Evolutionary conservation across 2,797 vertebrate genomes (phyloP).

Genomic region (Takifugu rubripes): DNA sequence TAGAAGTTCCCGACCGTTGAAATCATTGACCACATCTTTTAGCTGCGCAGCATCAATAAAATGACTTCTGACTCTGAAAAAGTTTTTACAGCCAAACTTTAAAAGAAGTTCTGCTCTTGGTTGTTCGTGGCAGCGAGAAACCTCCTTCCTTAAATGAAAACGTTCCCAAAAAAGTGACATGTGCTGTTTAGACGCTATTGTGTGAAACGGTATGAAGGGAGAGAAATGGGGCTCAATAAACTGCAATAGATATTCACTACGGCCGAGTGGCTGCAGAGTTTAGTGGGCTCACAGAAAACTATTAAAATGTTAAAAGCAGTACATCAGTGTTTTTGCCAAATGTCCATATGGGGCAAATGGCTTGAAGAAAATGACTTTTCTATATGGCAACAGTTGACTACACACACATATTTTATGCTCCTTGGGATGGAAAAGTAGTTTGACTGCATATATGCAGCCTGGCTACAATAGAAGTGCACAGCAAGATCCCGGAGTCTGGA

Average conservation of each 20-base stretch:
- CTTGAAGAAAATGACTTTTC: constrained; percentile 11
- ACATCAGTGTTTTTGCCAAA: constrained; percentile 13
- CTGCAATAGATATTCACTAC: constrained; percentile 15
- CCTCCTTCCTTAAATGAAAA: neutral
- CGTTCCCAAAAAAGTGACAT: neutral
- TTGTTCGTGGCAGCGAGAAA: neutral
- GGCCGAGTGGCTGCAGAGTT: constrained; percentile 6
- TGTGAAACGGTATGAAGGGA: constrained; percentile 4
- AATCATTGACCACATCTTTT: constrained; percentile 13
- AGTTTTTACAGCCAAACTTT: constrained; percentile 23
- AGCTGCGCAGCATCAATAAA: constrained; percentile 7
- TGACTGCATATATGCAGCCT: neutral
- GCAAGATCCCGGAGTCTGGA: neutral
- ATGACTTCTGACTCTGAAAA: neutral
- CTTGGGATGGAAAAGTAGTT: constrained; percentile 13
- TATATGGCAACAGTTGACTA: constrained; percentile 5
- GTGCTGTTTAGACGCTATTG: constrained; percentile 4
- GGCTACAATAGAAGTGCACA: neutral
- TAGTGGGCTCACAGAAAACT: constrained; percentile 15
- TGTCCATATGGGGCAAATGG: constrained; percentile 24
- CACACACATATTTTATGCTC: constrained; percentile 16
- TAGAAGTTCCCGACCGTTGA: constrained; percentile 15
- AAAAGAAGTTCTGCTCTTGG: constrained; percentile 5
- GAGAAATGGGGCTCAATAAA: constrained; percentile 7
- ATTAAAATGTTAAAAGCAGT: constrained; percentile 15